These are phyloP conservation scores for Peromyscus nudipes DNA, from an alignment of 2,797 vertebrate species.

Conservation along the genomic window DNA sequence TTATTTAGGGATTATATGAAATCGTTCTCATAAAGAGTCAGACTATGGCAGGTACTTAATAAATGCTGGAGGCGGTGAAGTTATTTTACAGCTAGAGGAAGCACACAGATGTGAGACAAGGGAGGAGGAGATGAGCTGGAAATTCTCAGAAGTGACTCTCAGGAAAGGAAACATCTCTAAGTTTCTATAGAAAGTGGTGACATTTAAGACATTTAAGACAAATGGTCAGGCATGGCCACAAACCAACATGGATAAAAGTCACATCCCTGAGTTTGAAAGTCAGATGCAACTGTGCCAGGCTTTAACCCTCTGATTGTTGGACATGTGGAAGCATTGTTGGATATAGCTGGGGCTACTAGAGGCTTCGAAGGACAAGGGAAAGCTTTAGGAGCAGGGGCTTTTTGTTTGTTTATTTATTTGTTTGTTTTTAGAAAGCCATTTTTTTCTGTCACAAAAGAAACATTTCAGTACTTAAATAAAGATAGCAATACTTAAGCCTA, in stretches of 20 bases:
- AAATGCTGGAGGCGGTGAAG: neutral
- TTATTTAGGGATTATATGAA: slow-evolving; percentile 29
- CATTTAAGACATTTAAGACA: slow-evolving; percentile 2
- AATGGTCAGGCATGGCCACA: too few relatives aligned
- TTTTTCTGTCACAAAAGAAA: neutral
- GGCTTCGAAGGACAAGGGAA: neutral
- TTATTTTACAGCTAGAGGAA: neutral
- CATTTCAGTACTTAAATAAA: neutral
- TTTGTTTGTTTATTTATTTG: neutral
- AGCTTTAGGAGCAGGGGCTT: neutral
- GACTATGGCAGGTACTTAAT: slow-evolving; percentile 44
- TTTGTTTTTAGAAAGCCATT: neutral
- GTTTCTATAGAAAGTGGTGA: slow-evolving; percentile 14
- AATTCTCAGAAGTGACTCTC: neutral
- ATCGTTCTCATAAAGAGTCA: neutral
- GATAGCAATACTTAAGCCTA: neutral
- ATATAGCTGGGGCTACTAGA: neutral
- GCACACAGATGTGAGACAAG: neutral
- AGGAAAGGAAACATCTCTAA: neutral
- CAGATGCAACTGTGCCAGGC: neutral
- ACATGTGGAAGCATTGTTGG: neutral
- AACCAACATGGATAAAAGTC: neutral
- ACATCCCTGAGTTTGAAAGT: neutral
- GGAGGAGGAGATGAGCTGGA: neutral
- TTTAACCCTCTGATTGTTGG: neutral